phyloP scores from a whole-genome alignment of 1,140 invertebrate genomes.

The Triops cancriformis region DNA sequence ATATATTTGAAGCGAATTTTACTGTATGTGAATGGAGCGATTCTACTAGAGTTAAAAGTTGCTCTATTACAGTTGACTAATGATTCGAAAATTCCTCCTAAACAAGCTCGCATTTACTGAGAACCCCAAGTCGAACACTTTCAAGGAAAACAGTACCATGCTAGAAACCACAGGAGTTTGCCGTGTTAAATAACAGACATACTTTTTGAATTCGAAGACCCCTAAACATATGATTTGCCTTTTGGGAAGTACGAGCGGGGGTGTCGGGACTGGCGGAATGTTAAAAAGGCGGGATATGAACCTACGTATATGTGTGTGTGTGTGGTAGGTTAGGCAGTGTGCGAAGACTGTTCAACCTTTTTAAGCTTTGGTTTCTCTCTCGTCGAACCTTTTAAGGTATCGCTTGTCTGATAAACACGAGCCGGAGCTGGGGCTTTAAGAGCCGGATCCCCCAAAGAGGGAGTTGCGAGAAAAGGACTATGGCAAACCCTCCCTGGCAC shows the following conservation, averaged over 20 bases:
- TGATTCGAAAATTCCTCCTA: too few relatives aligned
- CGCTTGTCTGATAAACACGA: background rate
- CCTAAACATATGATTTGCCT: too few relatives aligned
- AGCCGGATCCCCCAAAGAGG: background rate
- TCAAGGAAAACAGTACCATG: background rate
- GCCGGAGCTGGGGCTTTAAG: background rate
- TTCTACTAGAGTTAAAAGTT: too few relatives aligned
- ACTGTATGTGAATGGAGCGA: too few relatives aligned
- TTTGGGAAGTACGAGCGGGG: too few relatives aligned
- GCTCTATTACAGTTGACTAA: too few relatives aligned
- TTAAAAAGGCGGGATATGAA: background rate
- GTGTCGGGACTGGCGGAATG: too few relatives aligned
- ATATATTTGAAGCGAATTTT: slow-evolving; percentile 3
- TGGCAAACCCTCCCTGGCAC: background rate
- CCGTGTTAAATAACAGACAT: too few relatives aligned
- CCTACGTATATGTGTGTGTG: background rate
- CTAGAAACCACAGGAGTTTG: too few relatives aligned
- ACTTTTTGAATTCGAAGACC: too few relatives aligned
- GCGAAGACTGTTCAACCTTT: background rate
- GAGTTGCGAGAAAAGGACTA: background rate
- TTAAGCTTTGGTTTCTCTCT: background rate
- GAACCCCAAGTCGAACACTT: background rate
- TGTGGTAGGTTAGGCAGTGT: background rate
- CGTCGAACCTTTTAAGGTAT: slow-evolving; percentile 5
- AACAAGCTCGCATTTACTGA: too few relatives aligned